Conservation (phyloP, 2,113 vertebrate genomes). For the Nettapus auritus region DNA sequence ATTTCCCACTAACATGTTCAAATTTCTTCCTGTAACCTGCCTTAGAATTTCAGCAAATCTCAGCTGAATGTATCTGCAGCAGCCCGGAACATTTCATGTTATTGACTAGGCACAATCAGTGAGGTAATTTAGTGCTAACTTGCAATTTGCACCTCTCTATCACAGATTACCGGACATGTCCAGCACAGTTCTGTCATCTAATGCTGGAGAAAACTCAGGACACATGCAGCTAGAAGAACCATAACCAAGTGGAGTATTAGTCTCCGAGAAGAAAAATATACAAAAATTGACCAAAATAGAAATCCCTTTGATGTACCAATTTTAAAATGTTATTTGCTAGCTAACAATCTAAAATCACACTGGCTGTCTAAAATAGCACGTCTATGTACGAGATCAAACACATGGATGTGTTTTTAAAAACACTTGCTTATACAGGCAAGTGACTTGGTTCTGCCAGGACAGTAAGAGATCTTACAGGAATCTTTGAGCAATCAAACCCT, state of each 20-base stretch:
- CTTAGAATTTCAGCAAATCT: background rate
- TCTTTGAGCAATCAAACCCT: background rate
- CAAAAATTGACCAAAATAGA: background rate
- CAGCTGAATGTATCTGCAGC: background rate
- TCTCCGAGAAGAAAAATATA: background rate
- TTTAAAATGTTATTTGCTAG: background rate
- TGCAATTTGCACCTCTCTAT: constrained; percentile 51
- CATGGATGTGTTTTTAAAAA: background rate
- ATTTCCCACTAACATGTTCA: background rate
- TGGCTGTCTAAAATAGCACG: background rate
- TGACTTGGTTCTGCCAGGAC: background rate
- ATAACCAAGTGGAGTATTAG: background rate
- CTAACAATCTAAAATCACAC: background rate
- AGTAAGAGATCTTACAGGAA: background rate
- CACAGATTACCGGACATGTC: background rate
- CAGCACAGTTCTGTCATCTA: constrained; percentile 30
- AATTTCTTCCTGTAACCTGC: background rate
- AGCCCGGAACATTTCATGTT: background rate
- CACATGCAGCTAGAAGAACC: background rate
- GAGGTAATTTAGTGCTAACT: constrained; percentile 10
- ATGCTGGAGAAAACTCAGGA: constrained; percentile 3
- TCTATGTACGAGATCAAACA: background rate
- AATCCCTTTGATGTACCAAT: background rate
- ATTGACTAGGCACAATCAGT: background rate
- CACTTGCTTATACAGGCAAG: background rate